Evolutionary conservation across 2,888 invertebrate species (phyloP).

Genomic region (Zeuzera pyrina): DNA sequence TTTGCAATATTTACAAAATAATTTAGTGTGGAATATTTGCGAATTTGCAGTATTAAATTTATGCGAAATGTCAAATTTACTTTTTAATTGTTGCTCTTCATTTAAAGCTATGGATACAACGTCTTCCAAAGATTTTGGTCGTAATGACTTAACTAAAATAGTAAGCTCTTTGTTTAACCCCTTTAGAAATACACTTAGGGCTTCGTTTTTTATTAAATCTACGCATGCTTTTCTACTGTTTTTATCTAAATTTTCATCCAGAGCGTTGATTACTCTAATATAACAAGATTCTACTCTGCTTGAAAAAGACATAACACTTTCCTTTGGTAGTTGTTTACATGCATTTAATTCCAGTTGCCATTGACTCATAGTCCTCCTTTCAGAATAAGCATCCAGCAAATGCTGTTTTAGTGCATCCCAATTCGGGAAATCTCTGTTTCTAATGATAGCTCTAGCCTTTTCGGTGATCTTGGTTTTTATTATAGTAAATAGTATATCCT

Average conservation of each 20-base stretch:
- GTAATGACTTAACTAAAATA: not conserved
- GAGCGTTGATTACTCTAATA: slow-evolving; percentile 12
- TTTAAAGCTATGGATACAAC: not conserved
- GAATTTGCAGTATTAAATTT: not conserved
- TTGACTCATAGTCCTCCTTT: slow-evolving; percentile 6
- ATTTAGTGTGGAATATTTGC: not conserved
- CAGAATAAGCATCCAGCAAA: slow-evolving; percentile 8
- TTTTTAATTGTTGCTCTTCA: slow-evolving; percentile 2
- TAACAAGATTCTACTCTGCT: slow-evolving; percentile 10
- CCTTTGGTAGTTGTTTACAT: slow-evolving; percentile 8
- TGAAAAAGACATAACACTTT: slow-evolving; percentile 8
- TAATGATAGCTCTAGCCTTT: not conserved
- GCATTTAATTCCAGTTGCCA: slow-evolving; percentile 13
- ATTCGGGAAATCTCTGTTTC: not conserved
- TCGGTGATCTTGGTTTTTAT: not conserved
- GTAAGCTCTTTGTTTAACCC: not conserved
- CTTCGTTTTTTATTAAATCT: slow-evolving; percentile 1
- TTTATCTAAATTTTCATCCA: slow-evolving; percentile 7
- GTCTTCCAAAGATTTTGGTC: not conserved
- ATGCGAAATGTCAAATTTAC: not conserved
- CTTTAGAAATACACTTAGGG: not conserved
- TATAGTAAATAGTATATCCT: not conserved
- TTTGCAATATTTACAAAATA: slow-evolving; percentile 1
- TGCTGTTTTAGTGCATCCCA: slow-evolving; percentile 3
- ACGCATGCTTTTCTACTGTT: not conserved